phyloP scores from a whole-genome alignment of 2,888 invertebrate species.

The Andrena camellia region DNA sequence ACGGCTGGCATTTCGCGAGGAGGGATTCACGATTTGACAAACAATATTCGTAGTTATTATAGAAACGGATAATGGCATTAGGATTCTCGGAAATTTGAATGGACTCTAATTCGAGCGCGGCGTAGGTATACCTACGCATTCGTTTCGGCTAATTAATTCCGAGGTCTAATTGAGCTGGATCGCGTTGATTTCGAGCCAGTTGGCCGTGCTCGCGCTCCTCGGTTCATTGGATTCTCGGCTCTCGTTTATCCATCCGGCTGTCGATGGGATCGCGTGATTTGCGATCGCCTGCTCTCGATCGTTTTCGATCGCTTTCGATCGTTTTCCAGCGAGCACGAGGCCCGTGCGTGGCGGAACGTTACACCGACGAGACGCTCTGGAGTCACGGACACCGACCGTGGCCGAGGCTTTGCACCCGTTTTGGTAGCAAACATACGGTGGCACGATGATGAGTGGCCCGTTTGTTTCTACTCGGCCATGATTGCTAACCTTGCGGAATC shows the following conservation, averaged over 20 bases:
- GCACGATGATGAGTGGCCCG: slow-evolving; percentile 67
- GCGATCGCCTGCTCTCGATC: background rate
- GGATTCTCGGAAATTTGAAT: background rate
- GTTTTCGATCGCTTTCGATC: slow-evolving; percentile 6
- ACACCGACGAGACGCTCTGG: slow-evolving; percentile 45
- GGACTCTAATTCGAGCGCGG: background rate
- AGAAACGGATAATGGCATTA: too few relatives aligned
- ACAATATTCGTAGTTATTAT: background rate
- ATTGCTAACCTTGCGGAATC: slow-evolving; percentile 62
- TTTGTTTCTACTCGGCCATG: slow-evolving; percentile 64
- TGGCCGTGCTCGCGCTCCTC: background rate
- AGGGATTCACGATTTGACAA: background rate
- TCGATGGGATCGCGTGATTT: slow-evolving; percentile 10
- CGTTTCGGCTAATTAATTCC: slow-evolving; percentile 31
- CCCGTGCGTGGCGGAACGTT: background rate
- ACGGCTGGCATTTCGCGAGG: background rate
- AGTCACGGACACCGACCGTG: slow-evolving; percentile 53
- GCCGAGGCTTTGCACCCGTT: slow-evolving; percentile 48
- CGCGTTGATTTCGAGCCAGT: slow-evolving; percentile 20
- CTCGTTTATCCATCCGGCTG: slow-evolving; percentile 5
- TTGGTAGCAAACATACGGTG: slow-evolving; percentile 62
- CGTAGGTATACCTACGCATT: background rate
- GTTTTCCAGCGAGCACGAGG: background rate
- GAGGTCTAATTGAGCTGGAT: slow-evolving; percentile 12
- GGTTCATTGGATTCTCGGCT: slow-evolving; percentile 12